Percentiles rank a stretch among this genome's conserved stretches.
phyloP scores from a whole-genome alignment of 2,888 invertebrate genomes.

The Allophyes oxyacanthae region DNA sequence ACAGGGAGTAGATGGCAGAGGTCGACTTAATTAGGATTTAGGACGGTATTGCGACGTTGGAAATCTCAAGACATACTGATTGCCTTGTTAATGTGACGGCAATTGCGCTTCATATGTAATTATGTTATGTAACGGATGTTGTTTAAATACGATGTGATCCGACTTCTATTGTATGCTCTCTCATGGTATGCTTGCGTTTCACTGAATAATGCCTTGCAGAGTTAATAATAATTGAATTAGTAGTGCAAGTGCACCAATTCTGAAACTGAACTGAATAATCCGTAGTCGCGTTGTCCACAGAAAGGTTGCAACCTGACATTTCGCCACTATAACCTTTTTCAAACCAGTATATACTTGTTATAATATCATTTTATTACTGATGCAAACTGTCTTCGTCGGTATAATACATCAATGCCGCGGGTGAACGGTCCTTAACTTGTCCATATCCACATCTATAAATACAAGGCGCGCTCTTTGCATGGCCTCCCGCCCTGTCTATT shows the following conservation, averaged over 20 bases:
- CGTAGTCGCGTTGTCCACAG: too few relatives aligned
- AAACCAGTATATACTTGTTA: conserved; percentile 1
- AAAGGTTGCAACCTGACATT: conserved; percentile 4
- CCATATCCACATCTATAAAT: conserved; percentile 52
- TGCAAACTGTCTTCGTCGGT: conserved; percentile 3
- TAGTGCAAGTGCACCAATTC: too few relatives aligned
- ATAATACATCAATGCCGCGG: conserved; percentile 17
- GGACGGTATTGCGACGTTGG: conserved; percentile 28
- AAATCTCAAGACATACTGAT: conserved; percentile 31
- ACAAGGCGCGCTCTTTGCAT: conserved; percentile 42
- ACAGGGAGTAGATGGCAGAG: conserved; percentile 45
- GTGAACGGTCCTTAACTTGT: conserved; percentile 30
- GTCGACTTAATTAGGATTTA: conserved; percentile 54
- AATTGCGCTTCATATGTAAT: conserved; percentile 31
- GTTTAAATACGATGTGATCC: not conserved
- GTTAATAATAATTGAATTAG: too few relatives aligned
- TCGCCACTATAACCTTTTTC: not conserved
- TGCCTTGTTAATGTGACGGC: conserved; percentile 32
- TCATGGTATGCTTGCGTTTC: not conserved
- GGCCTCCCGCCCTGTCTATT: conserved; percentile 63
- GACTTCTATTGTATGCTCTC: not conserved
- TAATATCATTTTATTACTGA: not conserved
- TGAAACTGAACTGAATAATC: too few relatives aligned
- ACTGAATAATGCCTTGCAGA: too few relatives aligned
- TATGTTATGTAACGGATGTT: conserved; percentile 3